Percentiles rank a stretch among this genome's conserved stretches.
Conservation (phyloP, 2,797 vertebrate species). For the Hemitrygon akajei region DNA sequence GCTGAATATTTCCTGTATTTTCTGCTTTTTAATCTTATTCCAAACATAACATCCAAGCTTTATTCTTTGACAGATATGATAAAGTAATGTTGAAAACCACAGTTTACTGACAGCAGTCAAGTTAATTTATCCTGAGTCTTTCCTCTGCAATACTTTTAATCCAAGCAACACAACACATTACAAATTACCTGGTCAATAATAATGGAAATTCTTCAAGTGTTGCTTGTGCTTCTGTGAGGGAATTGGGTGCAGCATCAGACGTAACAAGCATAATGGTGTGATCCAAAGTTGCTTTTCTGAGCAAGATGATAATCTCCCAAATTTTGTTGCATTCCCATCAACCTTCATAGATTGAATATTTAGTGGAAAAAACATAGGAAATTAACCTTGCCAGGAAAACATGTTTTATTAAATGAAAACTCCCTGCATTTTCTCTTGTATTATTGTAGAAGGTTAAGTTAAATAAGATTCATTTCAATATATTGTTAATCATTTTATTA, state of each 20-base stretch:
- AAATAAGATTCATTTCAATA: neutral
- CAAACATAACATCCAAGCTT: neutral
- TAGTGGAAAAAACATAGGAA: neutral
- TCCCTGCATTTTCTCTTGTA: neutral
- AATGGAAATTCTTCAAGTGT: neutral
- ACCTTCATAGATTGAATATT: neutral
- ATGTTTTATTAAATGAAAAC: neutral
- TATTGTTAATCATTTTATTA: constrained; percentile 13
- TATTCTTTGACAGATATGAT: no score
- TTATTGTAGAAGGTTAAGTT: neutral
- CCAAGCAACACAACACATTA: neutral
- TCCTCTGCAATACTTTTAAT: neutral
- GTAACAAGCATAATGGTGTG: neutral
- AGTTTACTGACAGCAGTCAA: neutral
- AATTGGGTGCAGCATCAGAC: no score
- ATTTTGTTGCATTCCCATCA: neutral
- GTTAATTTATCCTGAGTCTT: neutral
- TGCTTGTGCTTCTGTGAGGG: neutral
- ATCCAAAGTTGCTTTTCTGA: neutral
- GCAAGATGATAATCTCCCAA: neutral
- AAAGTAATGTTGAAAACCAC: neutral
- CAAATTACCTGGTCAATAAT: no score
- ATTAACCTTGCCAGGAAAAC: neutral
- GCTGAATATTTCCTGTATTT: no score
- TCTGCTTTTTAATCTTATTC: no score